These are phyloP conservation scores for Osmerus eperlanus DNA, from an alignment of 2,113 vertebrate genomes.

Conservation along the genomic window DNA sequence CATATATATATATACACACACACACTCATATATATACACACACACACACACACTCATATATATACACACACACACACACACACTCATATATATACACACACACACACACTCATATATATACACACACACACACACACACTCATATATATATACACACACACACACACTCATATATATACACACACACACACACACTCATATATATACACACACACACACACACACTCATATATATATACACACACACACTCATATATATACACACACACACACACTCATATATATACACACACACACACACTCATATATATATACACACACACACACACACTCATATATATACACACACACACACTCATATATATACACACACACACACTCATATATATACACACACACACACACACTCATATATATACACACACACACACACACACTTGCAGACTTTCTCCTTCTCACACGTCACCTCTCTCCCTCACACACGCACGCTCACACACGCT, in stretches of 20 bases:
- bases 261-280: background rate
- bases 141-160: too few species aligned
- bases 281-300: background rate
- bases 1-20: too few species aligned
- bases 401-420: background rate
- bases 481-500: background rate
- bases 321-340: background rate
- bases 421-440: conserved; percentile 12
- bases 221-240: background rate
- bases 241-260: background rate
- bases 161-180: background rate
- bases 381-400: background rate
- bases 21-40: too few species aligned
- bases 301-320: background rate
- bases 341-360: background rate
- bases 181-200: background rate
- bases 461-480: too few species aligned
- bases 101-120: conserved; percentile 16
- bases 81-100: conserved; percentile 1
- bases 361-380: background rate
- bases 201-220: background rate
- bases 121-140: conserved; percentile 14
- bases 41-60: conserved; percentile 15
- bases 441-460: too few species aligned
- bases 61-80: conserved; percentile 20